Conservation (phyloP, 2,888 invertebrate species). For the Cosmia pyralina region DNA sequence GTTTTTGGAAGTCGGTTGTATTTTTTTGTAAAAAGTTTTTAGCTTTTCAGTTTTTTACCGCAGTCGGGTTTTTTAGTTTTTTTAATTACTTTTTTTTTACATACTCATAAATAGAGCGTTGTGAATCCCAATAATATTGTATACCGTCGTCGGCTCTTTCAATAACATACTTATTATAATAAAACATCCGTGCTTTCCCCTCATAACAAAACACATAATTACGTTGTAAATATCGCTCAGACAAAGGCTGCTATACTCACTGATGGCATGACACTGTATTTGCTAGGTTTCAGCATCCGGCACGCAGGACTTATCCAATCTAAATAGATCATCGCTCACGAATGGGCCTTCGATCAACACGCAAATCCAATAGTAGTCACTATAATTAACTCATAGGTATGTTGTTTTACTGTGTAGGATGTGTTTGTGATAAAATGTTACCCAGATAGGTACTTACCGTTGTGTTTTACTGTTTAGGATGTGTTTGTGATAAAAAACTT, state of each 20-base stretch:
- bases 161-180: constrained; percentile 1
- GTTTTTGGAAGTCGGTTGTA: no score
- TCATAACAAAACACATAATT: constrained; percentile 52
- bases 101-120: no score
- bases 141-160: no score
- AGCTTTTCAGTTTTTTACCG: no score
- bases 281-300: constrained; percentile 89
- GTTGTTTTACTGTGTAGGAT: constrained; percentile 1
- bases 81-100: no score
- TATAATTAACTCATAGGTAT: constrained; percentile 15
- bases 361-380: constrained; percentile 80
- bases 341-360: constrained; percentile 77
- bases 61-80: no score
- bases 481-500: no score
- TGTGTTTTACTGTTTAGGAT: no score
- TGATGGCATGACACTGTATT: constrained; percentile 78
- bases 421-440: background rate
- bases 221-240: constrained; percentile 53
- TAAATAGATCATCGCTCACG: constrained; percentile 89
- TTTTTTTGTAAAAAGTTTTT: no score
- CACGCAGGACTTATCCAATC: constrained; percentile 86
- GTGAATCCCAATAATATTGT: no score
- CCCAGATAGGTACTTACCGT: background rate
- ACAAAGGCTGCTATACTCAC: constrained; percentile 57
- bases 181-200: constrained; percentile 41